Conservation (phyloP, 2,888 invertebrate species). For the Hypena proboscidalis region DNA sequence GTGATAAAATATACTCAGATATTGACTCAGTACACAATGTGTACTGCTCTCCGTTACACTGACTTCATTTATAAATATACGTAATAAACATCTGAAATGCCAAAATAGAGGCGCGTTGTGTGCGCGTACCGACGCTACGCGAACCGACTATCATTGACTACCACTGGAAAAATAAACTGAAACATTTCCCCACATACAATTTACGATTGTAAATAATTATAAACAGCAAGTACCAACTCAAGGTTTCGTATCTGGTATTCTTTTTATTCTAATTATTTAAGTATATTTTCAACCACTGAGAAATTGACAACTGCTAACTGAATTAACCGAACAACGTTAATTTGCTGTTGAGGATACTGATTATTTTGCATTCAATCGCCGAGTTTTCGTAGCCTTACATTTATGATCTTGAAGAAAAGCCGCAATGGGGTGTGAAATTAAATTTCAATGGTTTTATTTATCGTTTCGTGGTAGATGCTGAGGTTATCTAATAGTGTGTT, state of each 20-base stretch:
- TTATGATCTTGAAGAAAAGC: slow-evolving; percentile 21
- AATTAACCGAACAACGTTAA: slow-evolving; percentile 26
- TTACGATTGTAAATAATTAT: slow-evolving; percentile 75
- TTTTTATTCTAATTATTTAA: slow-evolving; percentile 48
- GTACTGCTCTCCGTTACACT: no score
- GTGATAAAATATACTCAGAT: no score
- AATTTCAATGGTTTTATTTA: slow-evolving; percentile 11
- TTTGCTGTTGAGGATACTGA: slow-evolving; percentile 3
- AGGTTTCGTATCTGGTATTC: slow-evolving; percentile 47
- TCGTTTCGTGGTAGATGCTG: slow-evolving; percentile 9
- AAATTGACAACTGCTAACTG: slow-evolving; percentile 39
- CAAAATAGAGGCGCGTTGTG: slow-evolving; percentile 49
- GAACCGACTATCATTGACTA: slow-evolving; percentile 58
- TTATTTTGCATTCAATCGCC: slow-evolving; percentile 14
- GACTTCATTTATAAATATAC: slow-evolving; percentile 55
- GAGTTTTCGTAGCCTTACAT: slow-evolving; percentile 6
- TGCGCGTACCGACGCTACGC: slow-evolving; percentile 40
- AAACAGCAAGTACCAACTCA: slow-evolving; percentile 50
- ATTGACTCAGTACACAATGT: no score
- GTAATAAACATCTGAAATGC: slow-evolving; percentile 53
- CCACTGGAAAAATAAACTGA: slow-evolving; percentile 69
- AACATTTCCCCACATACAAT: slow-evolving; percentile 63
- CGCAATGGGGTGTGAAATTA: slow-evolving; percentile 22
- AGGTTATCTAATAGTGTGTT: slow-evolving; percentile 25
- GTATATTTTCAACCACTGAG: slow-evolving; percentile 35